Conservation (phyloP, 2,113 vertebrate genomes). For the Podocnemis expansa region DNA sequence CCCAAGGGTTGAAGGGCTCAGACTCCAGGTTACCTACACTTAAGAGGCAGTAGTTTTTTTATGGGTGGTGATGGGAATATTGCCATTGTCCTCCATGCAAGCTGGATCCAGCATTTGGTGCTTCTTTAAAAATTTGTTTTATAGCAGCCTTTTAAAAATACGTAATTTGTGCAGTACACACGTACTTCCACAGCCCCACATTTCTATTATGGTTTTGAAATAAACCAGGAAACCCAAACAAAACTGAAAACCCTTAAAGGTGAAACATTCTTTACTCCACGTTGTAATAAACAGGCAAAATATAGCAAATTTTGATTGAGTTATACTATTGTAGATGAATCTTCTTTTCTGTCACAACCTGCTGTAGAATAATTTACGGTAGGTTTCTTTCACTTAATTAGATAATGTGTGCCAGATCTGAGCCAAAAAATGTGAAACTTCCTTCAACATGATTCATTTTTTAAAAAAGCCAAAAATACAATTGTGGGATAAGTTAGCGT, state of each 20-base stretch:
- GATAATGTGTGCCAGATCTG: conserved; percentile 11
- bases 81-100: conserved; percentile 13
- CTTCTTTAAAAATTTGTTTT: conserved; percentile 20
- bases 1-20: not conserved
- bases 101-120: conserved; percentile 17
- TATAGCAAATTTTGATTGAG: conserved; percentile 23
- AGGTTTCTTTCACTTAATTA: conserved; percentile 65
- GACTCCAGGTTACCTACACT: not conserved
- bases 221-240: not conserved
- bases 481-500: not conserved
- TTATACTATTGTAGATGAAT: conserved; percentile 24
- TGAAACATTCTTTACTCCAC: not conserved
- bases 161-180: not conserved
- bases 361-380: conserved; percentile 51
- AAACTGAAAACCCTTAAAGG: not conserved
- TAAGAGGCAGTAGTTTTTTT: not conserved
- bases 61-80: not conserved
- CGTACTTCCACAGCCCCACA: not conserved
- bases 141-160: conserved; percentile 40
- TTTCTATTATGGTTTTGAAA: not conserved
- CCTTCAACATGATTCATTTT: conserved; percentile 26
- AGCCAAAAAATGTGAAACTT: conserved; percentile 2
- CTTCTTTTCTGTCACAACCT: conserved; percentile 39
- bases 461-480: conserved; percentile 27
- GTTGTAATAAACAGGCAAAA: conserved; percentile 46